Evolutionary conservation across 2,797 vertebrate genomes (phyloP).

Genomic region (Hylomyscus alleni): DNA sequence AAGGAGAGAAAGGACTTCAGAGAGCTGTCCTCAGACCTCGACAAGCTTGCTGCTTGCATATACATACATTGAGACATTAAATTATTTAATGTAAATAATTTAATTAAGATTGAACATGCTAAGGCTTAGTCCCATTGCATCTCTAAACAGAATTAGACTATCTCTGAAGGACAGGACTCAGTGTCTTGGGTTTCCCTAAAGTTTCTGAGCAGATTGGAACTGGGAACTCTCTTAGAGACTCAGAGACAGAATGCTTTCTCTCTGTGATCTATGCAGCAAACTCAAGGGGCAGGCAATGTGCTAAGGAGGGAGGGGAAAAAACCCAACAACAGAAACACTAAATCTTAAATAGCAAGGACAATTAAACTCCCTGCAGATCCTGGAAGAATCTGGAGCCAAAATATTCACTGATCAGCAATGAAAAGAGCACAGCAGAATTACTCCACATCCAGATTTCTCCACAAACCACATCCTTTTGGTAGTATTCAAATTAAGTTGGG

Average conservation of each 20-base stretch:
- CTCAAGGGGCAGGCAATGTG: background rate
- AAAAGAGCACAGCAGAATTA: too few relatives aligned
- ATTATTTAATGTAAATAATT: background rate
- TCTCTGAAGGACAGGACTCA: background rate
- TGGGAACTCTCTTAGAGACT: background rate
- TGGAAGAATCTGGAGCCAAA: background rate
- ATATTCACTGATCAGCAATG: too few relatives aligned
- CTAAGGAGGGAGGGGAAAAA: background rate
- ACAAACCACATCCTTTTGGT: too few relatives aligned
- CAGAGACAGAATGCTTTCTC: background rate
- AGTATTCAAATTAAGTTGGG: background rate
- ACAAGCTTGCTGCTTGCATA: background rate
- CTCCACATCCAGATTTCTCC: too few relatives aligned
- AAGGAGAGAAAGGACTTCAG: background rate
- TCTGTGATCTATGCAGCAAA: background rate
- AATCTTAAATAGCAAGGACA: constrained; percentile 23
- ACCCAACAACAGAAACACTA: background rate
- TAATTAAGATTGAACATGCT: background rate
- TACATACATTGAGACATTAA: background rate
- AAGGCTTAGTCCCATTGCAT: background rate
- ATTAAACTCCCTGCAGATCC: background rate
- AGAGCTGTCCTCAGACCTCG: background rate
- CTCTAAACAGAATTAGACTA: background rate
- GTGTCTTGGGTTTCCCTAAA: background rate
- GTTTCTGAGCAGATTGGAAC: background rate